These are phyloP conservation scores for Pseudolaguvia tuberculata DNA, from an alignment of 2,113 vertebrate species.

Conservation along the genomic window DNA sequence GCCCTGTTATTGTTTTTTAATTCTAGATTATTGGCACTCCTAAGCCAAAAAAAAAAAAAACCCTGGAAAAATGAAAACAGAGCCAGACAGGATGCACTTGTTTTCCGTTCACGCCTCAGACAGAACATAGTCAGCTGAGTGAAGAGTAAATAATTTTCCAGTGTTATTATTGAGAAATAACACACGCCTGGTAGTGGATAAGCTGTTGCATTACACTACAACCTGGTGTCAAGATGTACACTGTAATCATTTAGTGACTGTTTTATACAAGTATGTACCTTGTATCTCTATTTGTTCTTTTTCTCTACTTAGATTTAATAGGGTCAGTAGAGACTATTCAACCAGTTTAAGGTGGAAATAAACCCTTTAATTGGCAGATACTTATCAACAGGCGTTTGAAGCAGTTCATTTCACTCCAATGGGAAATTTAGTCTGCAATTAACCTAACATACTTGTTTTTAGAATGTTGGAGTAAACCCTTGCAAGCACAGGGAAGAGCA, in stretches of 20 bases:
- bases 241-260: not conserved
- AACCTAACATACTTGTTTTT: too few relatives aligned
- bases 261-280: too few relatives aligned
- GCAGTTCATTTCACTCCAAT: too few relatives aligned
- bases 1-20: constrained; percentile 25
- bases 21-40: not conserved
- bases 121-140: constrained; percentile 9
- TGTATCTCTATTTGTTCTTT: too few relatives aligned
- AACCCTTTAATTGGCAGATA: too few relatives aligned
- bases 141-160: constrained; percentile 8
- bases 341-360: too few relatives aligned
- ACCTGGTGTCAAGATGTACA: not conserved
- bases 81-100: constrained; percentile 34
- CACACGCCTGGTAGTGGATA: not conserved
- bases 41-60: constrained; percentile 16
- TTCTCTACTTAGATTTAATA: not conserved
- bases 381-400: too few relatives aligned
- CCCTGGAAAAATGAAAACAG: constrained; percentile 13
- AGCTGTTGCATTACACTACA: constrained; percentile 2
- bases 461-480: too few relatives aligned
- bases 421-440: too few relatives aligned
- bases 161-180: not conserved
- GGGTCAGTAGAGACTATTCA: not conserved
- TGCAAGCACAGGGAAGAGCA: too few relatives aligned
- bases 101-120: constrained; percentile 30